phyloP scores from a whole-genome alignment of 2,797 vertebrate genomes.

The Agapornis canus region DNA sequence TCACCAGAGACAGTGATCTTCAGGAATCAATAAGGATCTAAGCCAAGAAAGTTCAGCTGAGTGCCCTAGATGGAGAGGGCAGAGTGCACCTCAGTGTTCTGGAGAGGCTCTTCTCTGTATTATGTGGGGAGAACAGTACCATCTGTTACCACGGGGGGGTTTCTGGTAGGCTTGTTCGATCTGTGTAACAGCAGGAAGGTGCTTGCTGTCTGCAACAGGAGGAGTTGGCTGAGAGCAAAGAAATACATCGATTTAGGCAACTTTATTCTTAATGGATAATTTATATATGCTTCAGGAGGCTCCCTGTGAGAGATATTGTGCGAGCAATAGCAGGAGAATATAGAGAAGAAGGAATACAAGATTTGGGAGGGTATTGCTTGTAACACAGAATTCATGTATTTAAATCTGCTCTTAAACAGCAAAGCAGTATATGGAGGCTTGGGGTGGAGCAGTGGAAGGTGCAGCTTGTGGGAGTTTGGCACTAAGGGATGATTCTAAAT shows the following conservation, averaged over 20 bases:
- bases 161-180: neutral
- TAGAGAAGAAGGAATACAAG: neutral
- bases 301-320: neutral
- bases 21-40: neutral
- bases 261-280: neutral
- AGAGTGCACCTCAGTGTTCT: neutral
- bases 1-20: neutral
- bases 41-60: neutral
- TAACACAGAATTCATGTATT: rapidly evolving
- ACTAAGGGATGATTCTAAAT: neutral
- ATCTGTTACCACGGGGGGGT: neutral
- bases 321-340: neutral
- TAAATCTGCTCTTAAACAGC: neutral
- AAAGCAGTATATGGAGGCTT: neutral
- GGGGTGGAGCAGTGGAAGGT: neutral
- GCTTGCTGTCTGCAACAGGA: neutral
- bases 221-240: neutral
- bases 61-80: neutral
- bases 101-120: neutral
- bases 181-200: neutral
- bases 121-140: neutral
- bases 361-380: neutral
- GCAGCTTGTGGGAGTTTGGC: neutral
- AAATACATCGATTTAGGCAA: neutral
- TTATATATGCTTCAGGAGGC: neutral